Percentiles rank a stretch among this genome's conserved stretches.
Evolutionary conservation across 2,797 vertebrate species (phyloP).

Genomic region (Tragopan temminckii): DNA sequence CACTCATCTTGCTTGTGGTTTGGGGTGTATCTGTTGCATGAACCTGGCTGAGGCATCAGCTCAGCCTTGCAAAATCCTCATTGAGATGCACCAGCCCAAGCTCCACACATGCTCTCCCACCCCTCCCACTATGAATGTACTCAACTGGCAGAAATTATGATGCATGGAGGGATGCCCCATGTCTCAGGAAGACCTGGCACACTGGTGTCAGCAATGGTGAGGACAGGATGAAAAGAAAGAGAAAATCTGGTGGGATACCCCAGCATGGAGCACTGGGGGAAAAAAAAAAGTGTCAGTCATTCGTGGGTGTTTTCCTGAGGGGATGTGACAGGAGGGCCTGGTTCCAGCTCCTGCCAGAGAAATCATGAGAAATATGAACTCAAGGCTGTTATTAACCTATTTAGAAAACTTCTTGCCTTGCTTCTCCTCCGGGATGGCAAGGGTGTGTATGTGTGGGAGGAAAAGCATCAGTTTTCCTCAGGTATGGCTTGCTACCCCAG

Average conservation of each 20-base stretch:
- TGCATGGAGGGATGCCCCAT: not conserved
- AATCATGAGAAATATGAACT: not conserved
- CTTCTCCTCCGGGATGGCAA: not conserved
- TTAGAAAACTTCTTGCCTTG: not conserved
- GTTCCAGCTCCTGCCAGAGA: not conserved
- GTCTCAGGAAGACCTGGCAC: not conserved
- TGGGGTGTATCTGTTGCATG: not conserved
- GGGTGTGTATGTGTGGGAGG: not conserved
- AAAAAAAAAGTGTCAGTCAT: not conserved
- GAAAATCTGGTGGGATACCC: not conserved
- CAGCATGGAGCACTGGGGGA: not conserved
- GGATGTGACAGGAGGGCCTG: not conserved
- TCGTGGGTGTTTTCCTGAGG: not conserved
- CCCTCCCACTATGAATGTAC: not conserved
- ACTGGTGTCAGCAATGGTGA: rapidly evolving
- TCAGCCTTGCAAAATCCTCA: slow-evolving; percentile 48
- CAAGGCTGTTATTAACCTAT: not conserved
- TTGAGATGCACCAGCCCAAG: not conserved
- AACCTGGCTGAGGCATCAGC: not conserved
- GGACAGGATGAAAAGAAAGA: not conserved
- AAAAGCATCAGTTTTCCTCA: not conserved
- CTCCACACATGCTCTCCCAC: slow-evolving; percentile 17
- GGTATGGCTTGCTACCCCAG: not conserved
- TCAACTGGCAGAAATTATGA: not conserved
- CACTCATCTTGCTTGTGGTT: slow-evolving; percentile 20